Evolutionary conservation across 2,797 vertebrate species (phyloP), one percentile per base, ranked within the genome.

Genomic region (Selene dorsalis): DNA sequence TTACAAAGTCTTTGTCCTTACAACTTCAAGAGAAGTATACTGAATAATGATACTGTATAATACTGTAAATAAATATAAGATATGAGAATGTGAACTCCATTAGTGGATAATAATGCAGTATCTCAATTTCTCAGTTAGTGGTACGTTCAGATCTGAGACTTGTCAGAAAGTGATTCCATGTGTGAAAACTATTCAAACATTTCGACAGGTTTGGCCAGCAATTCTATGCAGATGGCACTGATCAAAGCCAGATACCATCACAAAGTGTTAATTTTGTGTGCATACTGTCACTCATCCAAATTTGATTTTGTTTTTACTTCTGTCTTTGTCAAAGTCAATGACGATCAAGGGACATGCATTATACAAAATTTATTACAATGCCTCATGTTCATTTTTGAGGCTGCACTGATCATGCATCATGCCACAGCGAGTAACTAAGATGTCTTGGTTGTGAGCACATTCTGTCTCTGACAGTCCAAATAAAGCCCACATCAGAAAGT

Each of bases 401-500:
- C 35, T 47, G 48, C 11, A 22, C 43, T 60, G 43, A 61, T 50
- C 68, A 24, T 22, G 63, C 48, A 55, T 62, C 58, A 50, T 72
- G 50, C 64, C 35, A 56, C 45, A 67, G 41, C 78, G 63, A 67
- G 41, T 79, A 57, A 79, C 72, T 75, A 56, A 80, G 61, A 66
- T 17, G 3, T 67, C 20, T 69, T 39, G 24, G 14, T 55, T 8
- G 12, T 69, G 20, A 70, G 47, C 58, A 28, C 38, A 50, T 47
- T 83, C 24, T 35, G 50, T 70, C 10, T 69, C 39, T 70, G 45
- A 67, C 57, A 66, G 61, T 60, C 28, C 13, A 45, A 48, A 65
- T 48, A 88, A 85, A 85, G 69, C 55, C 81, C 61, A 80, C 73
- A 72, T 79, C 69, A 80, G 75, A 80, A 60, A 35, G 62, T 66